Evolutionary conservation across 1,140 invertebrate species (phyloP).

Genomic region (Polypedilum vanderplanki): DNA sequence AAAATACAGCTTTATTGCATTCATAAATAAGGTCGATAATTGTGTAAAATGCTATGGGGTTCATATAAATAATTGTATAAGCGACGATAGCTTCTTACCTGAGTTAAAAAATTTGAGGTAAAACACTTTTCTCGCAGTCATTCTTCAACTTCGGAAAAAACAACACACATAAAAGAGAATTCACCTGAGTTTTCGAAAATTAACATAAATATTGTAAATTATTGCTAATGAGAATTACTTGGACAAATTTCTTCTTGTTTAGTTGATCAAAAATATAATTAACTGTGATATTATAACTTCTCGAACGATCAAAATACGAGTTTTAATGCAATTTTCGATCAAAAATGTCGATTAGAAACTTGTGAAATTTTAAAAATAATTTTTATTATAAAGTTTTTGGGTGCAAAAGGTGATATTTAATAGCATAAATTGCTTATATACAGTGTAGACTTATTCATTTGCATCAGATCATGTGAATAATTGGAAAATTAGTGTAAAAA

Average conservation of each 20-base stretch:
- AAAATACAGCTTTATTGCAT: not conserved
- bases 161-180: not conserved
- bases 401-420: not conserved
- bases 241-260: not conserved
- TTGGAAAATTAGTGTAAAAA: no score
- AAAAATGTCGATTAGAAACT: conserved; percentile 23
- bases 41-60: not conserved
- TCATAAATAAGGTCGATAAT: not conserved
- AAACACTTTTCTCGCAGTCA: conserved; percentile 15
- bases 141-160: not conserved
- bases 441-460: no score
- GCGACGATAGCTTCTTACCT: conserved; percentile 7
- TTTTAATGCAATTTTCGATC: conserved; percentile 7
- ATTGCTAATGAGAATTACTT: not conserved
- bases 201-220: not conserved
- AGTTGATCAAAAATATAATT: not conserved
- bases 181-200: conserved; percentile 13
- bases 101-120: conserved; percentile 8
- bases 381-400: not conserved
- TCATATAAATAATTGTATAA: not conserved
- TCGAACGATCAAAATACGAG: conserved; percentile 25
- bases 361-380: not conserved
- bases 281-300: conserved; percentile 1
- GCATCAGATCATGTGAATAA: no score
- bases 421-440: no score